These are phyloP conservation scores for Brachionus rotundiformis DNA, from an alignment of 1,140 invertebrate species.

Conservation along the genomic window DNA sequence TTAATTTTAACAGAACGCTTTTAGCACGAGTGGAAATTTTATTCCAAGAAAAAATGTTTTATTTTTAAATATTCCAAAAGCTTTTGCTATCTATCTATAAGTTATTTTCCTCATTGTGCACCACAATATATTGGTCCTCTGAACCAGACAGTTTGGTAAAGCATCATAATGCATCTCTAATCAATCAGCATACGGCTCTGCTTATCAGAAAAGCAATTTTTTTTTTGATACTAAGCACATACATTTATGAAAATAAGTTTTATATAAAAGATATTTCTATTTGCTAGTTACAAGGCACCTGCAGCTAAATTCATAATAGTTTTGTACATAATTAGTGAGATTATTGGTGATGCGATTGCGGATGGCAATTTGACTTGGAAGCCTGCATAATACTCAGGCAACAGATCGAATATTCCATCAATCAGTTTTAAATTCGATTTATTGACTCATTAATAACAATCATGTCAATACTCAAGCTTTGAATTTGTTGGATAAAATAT, in stretches of 20 bases:
- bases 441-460: constrained; percentile 10
- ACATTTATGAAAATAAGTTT: constrained; percentile 2
- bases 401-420: constrained; percentile 1
- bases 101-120: too few species aligned
- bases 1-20: too few species aligned
- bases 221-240: constrained; percentile 19
- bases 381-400: background rate
- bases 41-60: too few species aligned
- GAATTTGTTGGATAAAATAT: background rate
- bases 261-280: background rate
- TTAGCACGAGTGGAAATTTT: too few species aligned
- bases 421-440: constrained; percentile 6
- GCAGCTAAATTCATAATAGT: background rate
- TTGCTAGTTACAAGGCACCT: background rate
- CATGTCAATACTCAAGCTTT: background rate
- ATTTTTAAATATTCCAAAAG: too few species aligned
- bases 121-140: too few species aligned
- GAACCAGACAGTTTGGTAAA: background rate
- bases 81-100: too few species aligned
- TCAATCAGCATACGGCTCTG: background rate
- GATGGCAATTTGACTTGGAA: background rate
- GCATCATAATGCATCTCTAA: background rate
- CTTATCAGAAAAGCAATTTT: background rate
- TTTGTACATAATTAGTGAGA: background rate
- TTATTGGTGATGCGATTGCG: background rate